Conservation (phyloP, 2,797 vertebrate species). For the Apodemus agrarius region DNA sequence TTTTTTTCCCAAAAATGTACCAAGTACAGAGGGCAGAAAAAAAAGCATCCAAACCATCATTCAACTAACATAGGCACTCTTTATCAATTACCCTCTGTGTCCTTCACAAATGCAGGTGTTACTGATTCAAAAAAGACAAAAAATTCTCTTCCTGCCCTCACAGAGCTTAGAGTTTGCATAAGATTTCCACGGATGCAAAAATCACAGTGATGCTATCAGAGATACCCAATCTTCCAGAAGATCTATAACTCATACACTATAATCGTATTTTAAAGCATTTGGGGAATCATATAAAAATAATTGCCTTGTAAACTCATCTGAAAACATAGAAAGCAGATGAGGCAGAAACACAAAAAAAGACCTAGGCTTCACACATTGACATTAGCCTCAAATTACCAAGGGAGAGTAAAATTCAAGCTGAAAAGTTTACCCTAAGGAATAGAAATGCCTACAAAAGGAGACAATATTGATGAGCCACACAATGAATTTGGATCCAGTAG, state of each 20-base stretch:
- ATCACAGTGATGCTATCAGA: background rate
- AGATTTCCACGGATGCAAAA: background rate
- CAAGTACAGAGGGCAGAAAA: no score
- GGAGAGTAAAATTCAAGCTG: background rate
- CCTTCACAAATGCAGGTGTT: background rate
- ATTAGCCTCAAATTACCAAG: background rate
- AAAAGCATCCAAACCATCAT: no score
- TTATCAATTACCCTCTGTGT: background rate
- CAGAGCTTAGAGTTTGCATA: background rate
- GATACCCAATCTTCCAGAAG: background rate
- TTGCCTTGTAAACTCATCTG: background rate
- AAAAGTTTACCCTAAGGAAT: background rate
- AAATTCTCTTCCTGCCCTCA: background rate
- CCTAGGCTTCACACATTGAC: background rate
- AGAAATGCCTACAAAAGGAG: background rate
- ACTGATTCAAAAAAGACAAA: background rate
- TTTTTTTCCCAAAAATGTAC: no score
- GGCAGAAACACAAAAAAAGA: background rate
- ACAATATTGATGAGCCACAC: background rate
- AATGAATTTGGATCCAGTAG: background rate
- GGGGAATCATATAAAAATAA: background rate
- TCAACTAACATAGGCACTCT: slow-evolving; percentile 29
- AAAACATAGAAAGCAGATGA: background rate
- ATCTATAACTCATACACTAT: background rate
- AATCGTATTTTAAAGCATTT: background rate